Evolutionary conservation across 2,113 vertebrate species (phyloP).

Genomic region (Taurulus bubalis): DNA sequence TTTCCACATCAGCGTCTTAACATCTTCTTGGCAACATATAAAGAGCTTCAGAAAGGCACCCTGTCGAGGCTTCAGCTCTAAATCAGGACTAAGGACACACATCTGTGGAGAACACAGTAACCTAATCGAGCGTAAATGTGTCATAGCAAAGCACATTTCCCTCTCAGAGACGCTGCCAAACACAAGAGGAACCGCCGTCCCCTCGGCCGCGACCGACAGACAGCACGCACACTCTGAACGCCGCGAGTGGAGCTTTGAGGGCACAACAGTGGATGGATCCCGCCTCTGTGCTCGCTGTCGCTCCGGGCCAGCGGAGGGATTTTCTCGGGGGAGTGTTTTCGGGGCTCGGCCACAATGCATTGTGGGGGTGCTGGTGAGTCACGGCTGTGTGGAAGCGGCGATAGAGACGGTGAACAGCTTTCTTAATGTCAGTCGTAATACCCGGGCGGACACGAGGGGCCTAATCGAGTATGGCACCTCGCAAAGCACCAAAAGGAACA

Average conservation of each 20-base stretch:
- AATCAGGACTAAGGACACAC: constrained; percentile 48
- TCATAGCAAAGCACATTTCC: constrained; percentile 45
- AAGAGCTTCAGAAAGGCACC: constrained; percentile 48
- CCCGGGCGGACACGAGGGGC: constrained; percentile 53
- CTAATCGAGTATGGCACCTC: constrained; percentile 66
- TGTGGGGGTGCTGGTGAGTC: constrained; percentile 66
- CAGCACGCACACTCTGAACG: constrained; percentile 47
- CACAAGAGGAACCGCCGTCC: constrained; percentile 33
- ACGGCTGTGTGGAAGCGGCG: constrained; percentile 50
- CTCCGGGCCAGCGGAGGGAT: constrained; percentile 51
- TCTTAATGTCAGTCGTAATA: constrained; percentile 65
- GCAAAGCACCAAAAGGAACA: constrained; percentile 50
- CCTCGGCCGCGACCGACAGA: constrained; percentile 53
- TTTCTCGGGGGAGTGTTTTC: constrained; percentile 46
- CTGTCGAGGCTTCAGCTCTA: constrained; percentile 38
- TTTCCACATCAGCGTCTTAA: constrained; percentile 46
- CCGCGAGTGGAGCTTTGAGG: constrained; percentile 55
- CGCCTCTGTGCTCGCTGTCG: constrained; percentile 54
- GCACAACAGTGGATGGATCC: constrained; percentile 60
- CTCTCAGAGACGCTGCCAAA: constrained; percentile 47
- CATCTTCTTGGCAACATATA: constrained; percentile 48
- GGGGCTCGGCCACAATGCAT: constrained; percentile 50
- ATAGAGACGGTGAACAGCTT: constrained; percentile 65
- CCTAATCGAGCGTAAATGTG: constrained; percentile 60
- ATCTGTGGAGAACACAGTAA: constrained; percentile 51